These are phyloP conservation scores for Dermatemys mawii DNA, from an alignment of 2,113 vertebrate species.

Conservation along the genomic window DNA sequence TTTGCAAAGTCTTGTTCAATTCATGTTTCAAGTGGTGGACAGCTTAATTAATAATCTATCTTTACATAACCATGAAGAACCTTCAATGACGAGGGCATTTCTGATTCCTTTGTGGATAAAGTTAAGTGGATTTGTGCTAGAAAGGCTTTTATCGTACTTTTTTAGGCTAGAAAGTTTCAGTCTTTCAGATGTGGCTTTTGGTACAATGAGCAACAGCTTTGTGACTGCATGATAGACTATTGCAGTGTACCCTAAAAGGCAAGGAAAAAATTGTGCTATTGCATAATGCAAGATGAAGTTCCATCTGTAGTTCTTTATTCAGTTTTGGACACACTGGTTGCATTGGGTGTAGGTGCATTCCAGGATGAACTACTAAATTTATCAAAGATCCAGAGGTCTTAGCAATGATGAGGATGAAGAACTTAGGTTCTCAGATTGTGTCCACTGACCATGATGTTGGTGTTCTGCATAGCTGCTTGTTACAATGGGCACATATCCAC, in stretches of 20 bases:
- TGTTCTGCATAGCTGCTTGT: background rate
- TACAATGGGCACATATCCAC: background rate
- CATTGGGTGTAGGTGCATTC: background rate
- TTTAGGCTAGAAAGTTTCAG: background rate
- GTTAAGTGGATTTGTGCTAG: background rate
- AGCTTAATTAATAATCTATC: background rate
- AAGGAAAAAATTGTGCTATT: fast-evolving
- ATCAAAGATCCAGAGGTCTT: background rate
- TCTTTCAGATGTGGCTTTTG: background rate
- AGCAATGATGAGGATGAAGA: background rate
- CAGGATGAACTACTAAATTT: background rate
- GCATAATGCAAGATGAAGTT: background rate
- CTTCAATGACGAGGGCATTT: background rate
- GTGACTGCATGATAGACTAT: background rate
- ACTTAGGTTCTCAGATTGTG: background rate
- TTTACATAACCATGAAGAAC: background rate
- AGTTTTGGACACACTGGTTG: fast-evolving
- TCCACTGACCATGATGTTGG: background rate
- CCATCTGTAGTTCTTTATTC: background rate
- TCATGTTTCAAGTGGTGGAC: background rate
- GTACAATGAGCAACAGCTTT: background rate
- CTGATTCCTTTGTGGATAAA: background rate
- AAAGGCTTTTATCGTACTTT: background rate
- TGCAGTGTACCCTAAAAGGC: background rate
- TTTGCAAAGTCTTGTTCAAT: background rate